phyloP scores from a whole-genome alignment of 2,113 vertebrate genomes.

The Tilapia sparmanii region DNA sequence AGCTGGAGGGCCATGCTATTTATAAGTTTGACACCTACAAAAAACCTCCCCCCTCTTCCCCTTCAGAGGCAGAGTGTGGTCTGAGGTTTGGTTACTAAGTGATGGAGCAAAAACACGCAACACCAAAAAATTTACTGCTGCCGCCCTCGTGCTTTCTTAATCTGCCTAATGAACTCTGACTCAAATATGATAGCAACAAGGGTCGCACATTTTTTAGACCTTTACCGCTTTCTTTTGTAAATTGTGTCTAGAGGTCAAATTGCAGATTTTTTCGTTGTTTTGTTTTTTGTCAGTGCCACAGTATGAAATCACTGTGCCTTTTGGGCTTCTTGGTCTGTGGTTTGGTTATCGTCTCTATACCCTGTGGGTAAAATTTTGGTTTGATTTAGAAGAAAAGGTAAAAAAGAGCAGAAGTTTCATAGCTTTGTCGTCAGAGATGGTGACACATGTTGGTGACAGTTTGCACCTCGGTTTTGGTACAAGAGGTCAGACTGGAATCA shows the following conservation, averaged over 20 bases:
- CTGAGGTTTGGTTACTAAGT: conserved; percentile 59
- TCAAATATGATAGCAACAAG: neutral
- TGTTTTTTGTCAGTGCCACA: neutral
- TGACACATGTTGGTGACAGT: neutral
- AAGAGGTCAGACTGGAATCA: neutral
- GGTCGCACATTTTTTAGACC: neutral
- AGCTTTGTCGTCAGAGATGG: neutral
- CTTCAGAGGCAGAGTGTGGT: conserved; percentile 36
- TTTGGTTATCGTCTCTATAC: conserved; percentile 22
- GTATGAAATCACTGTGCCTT: neutral
- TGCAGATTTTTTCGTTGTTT: neutral
- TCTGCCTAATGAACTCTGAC: neutral
- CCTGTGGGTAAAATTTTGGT: neutral
- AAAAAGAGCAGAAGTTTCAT: neutral
- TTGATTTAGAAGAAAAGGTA: neutral
- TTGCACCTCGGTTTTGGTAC: neutral
- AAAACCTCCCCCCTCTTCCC: neutral
- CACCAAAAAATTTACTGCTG: conserved; percentile 8
- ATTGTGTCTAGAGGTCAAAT: neutral
- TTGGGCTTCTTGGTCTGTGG: conserved; percentile 38
- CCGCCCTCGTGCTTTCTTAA: neutral
- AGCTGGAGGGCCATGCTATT: conserved; percentile 13
- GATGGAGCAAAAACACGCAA: conserved; percentile 28
- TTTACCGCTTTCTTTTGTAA: neutral
- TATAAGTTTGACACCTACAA: conserved; percentile 29